Percentiles rank a stretch among this genome's conserved stretches.
These are phyloP conservation scores for Troides helena DNA, from an alignment of 2,888 invertebrate genomes.

Conservation along the genomic window DNA sequence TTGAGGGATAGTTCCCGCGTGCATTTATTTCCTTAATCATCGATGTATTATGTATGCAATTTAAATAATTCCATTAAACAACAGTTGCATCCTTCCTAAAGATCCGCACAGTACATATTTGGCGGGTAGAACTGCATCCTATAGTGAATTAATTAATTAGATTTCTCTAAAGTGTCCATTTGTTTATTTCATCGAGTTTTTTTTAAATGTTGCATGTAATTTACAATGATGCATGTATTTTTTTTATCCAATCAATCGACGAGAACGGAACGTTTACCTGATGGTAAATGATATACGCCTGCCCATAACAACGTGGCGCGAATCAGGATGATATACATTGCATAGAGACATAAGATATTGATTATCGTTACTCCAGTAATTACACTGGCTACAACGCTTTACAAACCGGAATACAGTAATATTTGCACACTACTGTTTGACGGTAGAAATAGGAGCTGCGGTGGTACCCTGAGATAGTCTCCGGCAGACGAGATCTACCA, in stretches of 20 bases:
- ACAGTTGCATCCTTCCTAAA: conserved; percentile 16
- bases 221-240: not conserved
- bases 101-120: not conserved
- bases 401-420: too few species aligned
- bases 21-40: conserved; percentile 7
- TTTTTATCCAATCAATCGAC: not conserved
- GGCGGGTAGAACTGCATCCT: conserved; percentile 18
- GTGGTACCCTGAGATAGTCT: too few species aligned
- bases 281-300: too few species aligned
- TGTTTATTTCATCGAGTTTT: not conserved
- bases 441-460: too few species aligned
- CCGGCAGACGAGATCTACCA: too few species aligned
- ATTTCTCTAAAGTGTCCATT: not conserved
- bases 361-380: too few species aligned
- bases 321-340: too few species aligned
- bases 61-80: not conserved
- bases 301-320: too few species aligned
- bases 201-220: not conserved
- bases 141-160: conserved; percentile 5
- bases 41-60: conserved; percentile 2
- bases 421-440: too few species aligned
- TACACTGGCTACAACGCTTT: too few species aligned
- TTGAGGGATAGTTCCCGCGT: not conserved
- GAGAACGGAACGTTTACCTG: too few species aligned
- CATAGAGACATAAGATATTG: too few species aligned